Evolutionary conservation across 53 echinoderm and acorn worm species (phyloP), one percentile per base, ranked within the genome.

Genomic region (Crossaster papposus): DNA sequence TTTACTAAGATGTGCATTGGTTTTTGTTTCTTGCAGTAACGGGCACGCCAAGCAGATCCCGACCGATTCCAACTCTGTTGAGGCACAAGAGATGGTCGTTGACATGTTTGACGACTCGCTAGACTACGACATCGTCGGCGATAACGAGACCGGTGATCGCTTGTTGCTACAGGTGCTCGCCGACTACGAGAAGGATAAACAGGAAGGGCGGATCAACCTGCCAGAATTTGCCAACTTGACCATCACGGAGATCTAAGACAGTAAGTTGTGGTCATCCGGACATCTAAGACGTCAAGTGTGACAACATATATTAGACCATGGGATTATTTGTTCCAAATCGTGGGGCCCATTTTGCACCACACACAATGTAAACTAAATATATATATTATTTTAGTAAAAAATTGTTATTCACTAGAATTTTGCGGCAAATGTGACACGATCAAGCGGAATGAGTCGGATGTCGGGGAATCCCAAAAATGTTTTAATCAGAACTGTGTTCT

Each of bases 31-130:
- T 18, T 64, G 30, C 72, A 85, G 85, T 9, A 85, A 85, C 52
- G 85, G 85, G 17, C 53, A 71, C 33, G 51, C 82, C 3, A 68
- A 37, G 12, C 36, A 68, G 82, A 37, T 82, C 12, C 14, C 50
- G 0, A 11, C 36, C 4, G 85, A 85, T 24, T n/a, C 72, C 2
- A 32, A 72, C 3, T n/a, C 72, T 0, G 30, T 75, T 36, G 90
- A 90, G 31, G 90, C 75, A 18, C 88, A 92, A 38, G 92, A 92
- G 32, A 34, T 92, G 22, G 88, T 88, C 14, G 26, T 92, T 38
- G 80, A 92, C 36, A 79, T 92, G 70, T 88, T 53, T 5, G 78
- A 91, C 10, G 92, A 92, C 80, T 80, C 88, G 14, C 53, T 50
- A 15, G 92, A 92, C 24, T 68, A 87, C 30, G 81, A 80, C 13